Base-by-base conservation (phyloP, 1,140 invertebrate genomes). In the Dendroctonus ponderosae region DNA sequence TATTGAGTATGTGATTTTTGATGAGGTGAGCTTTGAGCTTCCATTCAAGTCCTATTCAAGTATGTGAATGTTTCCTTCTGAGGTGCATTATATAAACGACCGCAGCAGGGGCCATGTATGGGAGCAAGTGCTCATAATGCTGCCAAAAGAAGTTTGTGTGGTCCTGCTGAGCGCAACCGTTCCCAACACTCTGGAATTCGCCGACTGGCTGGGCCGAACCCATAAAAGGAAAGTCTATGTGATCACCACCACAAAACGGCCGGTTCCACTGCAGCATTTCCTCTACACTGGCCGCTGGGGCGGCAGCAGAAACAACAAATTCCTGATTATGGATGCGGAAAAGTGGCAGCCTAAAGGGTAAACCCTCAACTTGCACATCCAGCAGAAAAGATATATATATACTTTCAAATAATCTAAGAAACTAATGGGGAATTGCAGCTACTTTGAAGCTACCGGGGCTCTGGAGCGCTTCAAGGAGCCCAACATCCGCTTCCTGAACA, bases 1-100 rank as follows among this genome's bases (percentile, higher is more conserved):
- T 81, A 82, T 99, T 51, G 97, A 99, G 78, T 99, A 95, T 85
- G 97, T 99, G 4, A 96, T 99, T 73, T 99, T 99, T 79, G 98
- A 99, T 80, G 98, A 99, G 84, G 72, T 73, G 53, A 66, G 12
- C 5, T 7, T 38, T 11, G 40, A 42, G 48, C n/a, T 60, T 46
- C 9, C 11, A 60, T 8, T 46, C 39, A 39, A 54, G 5, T 54
- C 39, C 7, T 6, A 54, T 9, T 38, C 5, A 54, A 63, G 12
- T 37, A 37, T 14, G 7, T 37, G 5, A n/a, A n/a, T n/a, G n/a
- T n/a, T n/a, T n/a, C n/a, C 3, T 43, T 60, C 65, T 46, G 12
- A 70, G 69, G 96, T 99, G 37, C 97, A 99, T 80, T 99, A 99
- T 75, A 95, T 99, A 52, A 99, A 99, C 79, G 94, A 99, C 83